phyloP scores from a whole-genome alignment of 1,140 invertebrate genomes.

The Maconellicoccus hirsutus region DNA sequence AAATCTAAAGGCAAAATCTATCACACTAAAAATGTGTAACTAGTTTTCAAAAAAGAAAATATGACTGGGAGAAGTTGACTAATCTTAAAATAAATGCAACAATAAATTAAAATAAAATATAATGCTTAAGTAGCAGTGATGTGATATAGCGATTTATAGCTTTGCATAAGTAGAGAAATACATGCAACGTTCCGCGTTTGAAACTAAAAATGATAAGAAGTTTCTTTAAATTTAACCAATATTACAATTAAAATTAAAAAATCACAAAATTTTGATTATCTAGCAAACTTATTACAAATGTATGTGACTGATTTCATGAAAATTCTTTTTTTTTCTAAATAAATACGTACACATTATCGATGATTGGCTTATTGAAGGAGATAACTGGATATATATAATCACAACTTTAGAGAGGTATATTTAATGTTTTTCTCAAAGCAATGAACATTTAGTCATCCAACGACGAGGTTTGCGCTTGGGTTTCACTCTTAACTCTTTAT shows the following conservation, averaged over 20 bases:
- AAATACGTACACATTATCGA: not conserved
- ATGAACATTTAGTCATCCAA: not conserved
- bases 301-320: too few species aligned
- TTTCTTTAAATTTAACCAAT: not conserved
- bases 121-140: not conserved
- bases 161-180: not conserved
- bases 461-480: not conserved
- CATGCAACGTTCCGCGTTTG: too few species aligned
- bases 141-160: not conserved
- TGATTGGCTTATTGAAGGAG: not conserved
- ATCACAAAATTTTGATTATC: constrained; percentile 2
- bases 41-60: too few species aligned
- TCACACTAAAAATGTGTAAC: too few species aligned
- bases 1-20: too few species aligned
- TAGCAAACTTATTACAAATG: too few species aligned
- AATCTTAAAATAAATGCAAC: too few species aligned
- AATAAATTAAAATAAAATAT: not conserved
- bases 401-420: not conserved
- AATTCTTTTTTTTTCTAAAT: too few species aligned
- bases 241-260: not conserved
- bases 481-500: constrained; percentile 12
- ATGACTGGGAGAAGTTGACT: too few species aligned
- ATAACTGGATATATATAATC: not conserved
- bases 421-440: not conserved
- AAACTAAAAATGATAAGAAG: too few species aligned